phyloP scores from a whole-genome alignment of 1,140 invertebrate species.

The Zaprionus camerounensis region DNA sequence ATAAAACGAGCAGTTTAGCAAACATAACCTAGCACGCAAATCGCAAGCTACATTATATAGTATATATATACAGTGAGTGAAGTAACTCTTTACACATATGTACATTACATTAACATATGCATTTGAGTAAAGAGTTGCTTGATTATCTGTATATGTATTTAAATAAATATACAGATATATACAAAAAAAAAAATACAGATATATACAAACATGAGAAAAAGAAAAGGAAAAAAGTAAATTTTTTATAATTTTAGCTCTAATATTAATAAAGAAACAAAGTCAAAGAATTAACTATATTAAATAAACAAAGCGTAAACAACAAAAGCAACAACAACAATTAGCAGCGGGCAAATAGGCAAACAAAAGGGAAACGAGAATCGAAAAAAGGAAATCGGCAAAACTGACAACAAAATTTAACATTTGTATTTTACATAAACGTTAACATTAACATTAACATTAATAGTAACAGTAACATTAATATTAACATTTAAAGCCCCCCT shows the following conservation, averaged over 20 bases:
- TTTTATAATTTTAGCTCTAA: slow-evolving; percentile 44
- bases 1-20: slow-evolving; percentile 13
- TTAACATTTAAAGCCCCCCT: slow-evolving; percentile 27
- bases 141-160: slow-evolving; percentile 15
- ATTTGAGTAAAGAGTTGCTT: too few relatives aligned
- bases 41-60: slow-evolving; percentile 35
- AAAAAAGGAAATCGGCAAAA: slow-evolving; percentile 8
- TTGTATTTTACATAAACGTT: slow-evolving; percentile 35
- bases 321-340: slow-evolving; percentile 15
- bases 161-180: slow-evolving; percentile 24
- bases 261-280: slow-evolving; percentile 31
- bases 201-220: neutral
- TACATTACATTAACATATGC: too few relatives aligned
- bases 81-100: too few relatives aligned
- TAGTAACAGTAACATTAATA: too few relatives aligned
- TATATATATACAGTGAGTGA: slow-evolving; percentile 3
- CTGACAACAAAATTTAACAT: slow-evolving; percentile 19
- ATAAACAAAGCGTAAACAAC: slow-evolving; percentile 29
- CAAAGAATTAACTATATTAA: slow-evolving; percentile 46
- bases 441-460: neutral
- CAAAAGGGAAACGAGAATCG: neutral
- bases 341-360: slow-evolving; percentile 35
- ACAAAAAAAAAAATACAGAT: slow-evolving; percentile 17
- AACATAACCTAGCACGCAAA: slow-evolving; percentile 33
- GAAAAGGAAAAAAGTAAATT: neutral